phyloP scores from a whole-genome alignment of 2,113 vertebrate genomes.

The Nansenia antarctica region DNA sequence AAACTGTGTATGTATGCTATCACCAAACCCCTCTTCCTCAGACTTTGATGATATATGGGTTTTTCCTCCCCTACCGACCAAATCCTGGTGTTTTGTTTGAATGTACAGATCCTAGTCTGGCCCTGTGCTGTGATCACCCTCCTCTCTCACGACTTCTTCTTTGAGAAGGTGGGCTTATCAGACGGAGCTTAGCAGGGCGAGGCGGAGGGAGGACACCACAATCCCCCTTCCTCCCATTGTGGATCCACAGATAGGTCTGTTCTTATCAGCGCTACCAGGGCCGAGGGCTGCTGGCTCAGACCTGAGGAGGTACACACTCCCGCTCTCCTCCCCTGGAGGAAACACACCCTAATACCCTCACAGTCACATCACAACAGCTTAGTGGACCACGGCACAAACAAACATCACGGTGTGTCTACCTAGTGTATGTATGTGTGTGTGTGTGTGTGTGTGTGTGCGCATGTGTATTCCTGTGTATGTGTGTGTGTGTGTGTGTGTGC shows the following conservation, averaged over 20 bases:
- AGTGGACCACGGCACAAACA: background rate
- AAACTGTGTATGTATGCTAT: too few species aligned
- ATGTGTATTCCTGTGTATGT: conserved; percentile 10
- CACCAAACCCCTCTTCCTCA: background rate
- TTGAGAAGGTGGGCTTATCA: conserved; percentile 17
- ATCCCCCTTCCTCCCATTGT: background rate
- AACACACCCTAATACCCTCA: conserved; percentile 10
- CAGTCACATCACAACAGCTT: background rate
- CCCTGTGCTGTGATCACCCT: conserved; percentile 1
- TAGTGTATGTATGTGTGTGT: background rate
- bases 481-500: conserved; percentile 17
- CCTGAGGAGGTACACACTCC: background rate
- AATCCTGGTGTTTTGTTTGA: background rate
- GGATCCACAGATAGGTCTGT: background rate
- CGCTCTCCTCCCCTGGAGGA: background rate
- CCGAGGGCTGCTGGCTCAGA: conserved; percentile 7
- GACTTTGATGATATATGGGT: background rate
- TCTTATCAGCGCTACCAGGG: conserved; percentile 1
- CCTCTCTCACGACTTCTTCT: background rate
- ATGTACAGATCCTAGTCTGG: background rate
- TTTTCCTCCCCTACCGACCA: background rate
- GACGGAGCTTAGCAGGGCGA: background rate
- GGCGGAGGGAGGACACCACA: background rate
- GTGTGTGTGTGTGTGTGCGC: conserved; percentile 6
- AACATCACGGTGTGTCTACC: background rate